Evolutionary conservation across 2,888 invertebrate species (phyloP), one percentile per base, ranked within the genome.

Genomic region (Drosophila suboccidentalis): DNA sequence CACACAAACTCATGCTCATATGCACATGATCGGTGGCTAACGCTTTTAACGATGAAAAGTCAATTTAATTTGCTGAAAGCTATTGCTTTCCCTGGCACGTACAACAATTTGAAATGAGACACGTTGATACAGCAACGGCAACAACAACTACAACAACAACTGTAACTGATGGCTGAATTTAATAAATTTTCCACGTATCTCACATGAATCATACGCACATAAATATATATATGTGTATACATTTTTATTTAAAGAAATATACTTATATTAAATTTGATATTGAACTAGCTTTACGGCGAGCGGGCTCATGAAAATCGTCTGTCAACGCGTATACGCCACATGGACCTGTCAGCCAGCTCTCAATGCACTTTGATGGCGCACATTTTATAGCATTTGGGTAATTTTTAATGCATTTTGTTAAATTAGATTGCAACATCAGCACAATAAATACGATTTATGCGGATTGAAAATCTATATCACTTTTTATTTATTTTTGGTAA

Each of bases 51-150:
- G 74, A 61, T 71, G 65, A 71, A 64, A 78, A 85, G 73, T 76
- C 78, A 78, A 89, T 86, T 84, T 88, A 83, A 84, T 88, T 88
- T 86, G 78, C 75, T 78, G 78, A 80, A 75, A 75, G 87, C 70
- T 46, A 88, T 82, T 80, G 71, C 75, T 67, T 77, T 70, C 59
- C 71, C 59, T 4, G 67, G 78, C 89, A 89, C 84, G 89, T 87
- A 76, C 71, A 63, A 57, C 72, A 78, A 82, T 88, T 89, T 70
- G 69, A 80, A 83, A 83, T 86, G 83, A 86, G 80, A 68, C 72
- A 80, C 63, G 71, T 78, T 79, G 75, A 74, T 62, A 65, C 55
- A 66, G 46, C 59, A 58, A 32, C 51, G 53, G 11, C 50, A 49
- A 15, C 39, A 62, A 38, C 38, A 61, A 26, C 61, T 73, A 54